Evolutionary conservation across 2,113 vertebrate species (phyloP).

Genomic region (Anarhynchus alexandrinus): DNA sequence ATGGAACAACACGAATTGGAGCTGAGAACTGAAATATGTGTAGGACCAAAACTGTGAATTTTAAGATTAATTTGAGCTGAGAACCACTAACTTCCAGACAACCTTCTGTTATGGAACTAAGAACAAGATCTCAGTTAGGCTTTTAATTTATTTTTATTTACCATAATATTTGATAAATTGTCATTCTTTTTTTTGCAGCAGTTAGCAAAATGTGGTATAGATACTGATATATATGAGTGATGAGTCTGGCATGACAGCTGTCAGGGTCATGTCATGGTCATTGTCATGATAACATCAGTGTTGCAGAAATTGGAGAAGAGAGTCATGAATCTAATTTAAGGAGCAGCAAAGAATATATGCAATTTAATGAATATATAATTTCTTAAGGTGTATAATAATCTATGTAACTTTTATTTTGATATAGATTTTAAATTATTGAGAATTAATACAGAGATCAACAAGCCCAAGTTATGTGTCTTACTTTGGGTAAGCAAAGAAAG

Average conservation of each 20-base stretch:
- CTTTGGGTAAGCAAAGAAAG: not conserved
- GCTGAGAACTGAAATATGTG: not conserved
- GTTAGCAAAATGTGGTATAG: not conserved
- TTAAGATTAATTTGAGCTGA: not conserved
- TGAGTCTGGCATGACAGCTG: not conserved
- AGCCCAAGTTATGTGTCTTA: not conserved
- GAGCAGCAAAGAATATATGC: not conserved
- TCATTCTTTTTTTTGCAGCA: no score
- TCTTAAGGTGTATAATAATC: not conserved
- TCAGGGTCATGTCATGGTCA: not conserved
- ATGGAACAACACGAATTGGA: not conserved
- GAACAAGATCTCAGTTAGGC: not conserved
- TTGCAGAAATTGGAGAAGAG: not conserved
- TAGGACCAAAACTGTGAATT: not conserved
- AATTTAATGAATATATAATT: not conserved
- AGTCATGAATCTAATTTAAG: not conserved
- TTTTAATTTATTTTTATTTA: not conserved
- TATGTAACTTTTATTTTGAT: not conserved
- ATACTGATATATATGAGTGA: not conserved
- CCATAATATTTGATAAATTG: not conserved
- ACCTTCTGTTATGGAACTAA: not conserved
- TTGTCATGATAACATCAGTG: not conserved
- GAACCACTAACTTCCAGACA: not conserved
- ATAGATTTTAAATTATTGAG: not conserved
- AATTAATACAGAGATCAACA: not conserved